A percentile compares a stretch with the other conserved stretches of the same genome.
Conservation (phyloP, 2,113 vertebrate species). For the Ivindomyrus marchei region DNA sequence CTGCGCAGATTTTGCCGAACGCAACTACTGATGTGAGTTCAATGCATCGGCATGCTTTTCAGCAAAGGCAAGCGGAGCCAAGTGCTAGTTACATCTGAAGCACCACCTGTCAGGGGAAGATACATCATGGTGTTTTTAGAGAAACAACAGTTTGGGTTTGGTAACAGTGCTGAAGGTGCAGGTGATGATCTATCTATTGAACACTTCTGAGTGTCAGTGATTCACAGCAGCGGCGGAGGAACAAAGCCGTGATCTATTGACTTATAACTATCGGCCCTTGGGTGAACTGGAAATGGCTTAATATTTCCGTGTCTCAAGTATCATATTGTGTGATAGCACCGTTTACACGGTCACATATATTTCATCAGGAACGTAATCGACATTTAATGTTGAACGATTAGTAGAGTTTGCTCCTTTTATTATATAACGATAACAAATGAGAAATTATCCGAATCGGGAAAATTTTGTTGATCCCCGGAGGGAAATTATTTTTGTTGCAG, state of each 20-base stretch:
- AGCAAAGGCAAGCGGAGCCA: not conserved
- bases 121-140: not conserved
- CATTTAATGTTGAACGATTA: not conserved
- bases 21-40: not conserved
- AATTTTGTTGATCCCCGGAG: too few species aligned
- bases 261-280: not conserved
- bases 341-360: not conserved
- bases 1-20: not conserved
- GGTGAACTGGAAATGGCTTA: not conserved
- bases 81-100: not conserved
- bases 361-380: not conserved
- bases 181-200: not conserved
- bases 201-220: not conserved
- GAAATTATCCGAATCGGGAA: too few species aligned
- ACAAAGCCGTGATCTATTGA: not conserved
- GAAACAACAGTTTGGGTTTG: slow-evolving; percentile 6
- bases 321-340: not conserved
- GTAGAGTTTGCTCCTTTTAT: not conserved
- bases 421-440: not conserved
- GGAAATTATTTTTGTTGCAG: too few species aligned
- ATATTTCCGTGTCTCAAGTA: not conserved
- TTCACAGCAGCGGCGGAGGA: not conserved
- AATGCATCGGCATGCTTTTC: not conserved
- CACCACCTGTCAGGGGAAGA: not conserved
- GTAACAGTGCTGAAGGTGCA: not conserved